Conservation (phyloP, 2,113 vertebrate genomes). For the Holacanthus passer region DNA sequence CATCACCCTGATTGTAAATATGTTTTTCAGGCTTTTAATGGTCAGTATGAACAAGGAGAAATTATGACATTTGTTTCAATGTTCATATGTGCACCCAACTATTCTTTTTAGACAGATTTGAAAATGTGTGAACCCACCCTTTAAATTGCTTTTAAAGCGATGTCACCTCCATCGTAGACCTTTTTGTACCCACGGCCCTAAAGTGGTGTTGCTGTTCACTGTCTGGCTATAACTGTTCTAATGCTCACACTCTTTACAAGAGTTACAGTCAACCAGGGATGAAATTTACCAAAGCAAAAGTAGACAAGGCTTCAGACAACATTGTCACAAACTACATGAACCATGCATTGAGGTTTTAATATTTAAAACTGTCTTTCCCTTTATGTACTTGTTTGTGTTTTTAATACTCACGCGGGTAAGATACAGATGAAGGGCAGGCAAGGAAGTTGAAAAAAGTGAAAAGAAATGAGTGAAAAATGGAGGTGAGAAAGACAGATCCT, state of each 20-base stretch:
- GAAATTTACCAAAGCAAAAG: not conserved
- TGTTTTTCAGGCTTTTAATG: too few relatives aligned
- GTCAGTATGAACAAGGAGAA: too few relatives aligned
- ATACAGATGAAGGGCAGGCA: not conserved
- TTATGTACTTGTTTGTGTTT: conserved; percentile 16
- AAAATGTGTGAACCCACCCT: not conserved
- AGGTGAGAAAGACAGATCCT: conserved; percentile 46
- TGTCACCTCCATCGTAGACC: too few relatives aligned
- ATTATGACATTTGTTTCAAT: not conserved
- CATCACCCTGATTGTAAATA: not conserved
- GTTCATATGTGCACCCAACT: not conserved
- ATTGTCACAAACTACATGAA: not conserved
- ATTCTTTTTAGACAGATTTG: not conserved
- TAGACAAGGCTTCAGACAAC: not conserved
- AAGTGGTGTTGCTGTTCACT: not conserved
- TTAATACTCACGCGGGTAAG: conserved; percentile 3
- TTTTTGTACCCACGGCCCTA: too few relatives aligned
- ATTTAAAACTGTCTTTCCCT: not conserved
- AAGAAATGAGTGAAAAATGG: conserved; percentile 30
- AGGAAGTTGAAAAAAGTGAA: not conserved
- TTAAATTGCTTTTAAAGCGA: not conserved
- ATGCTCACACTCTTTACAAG: not conserved
- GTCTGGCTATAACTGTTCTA: not conserved
- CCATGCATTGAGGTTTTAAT: not conserved
- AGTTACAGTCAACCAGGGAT: too few relatives aligned